These are phyloP conservation scores for Pyrochroa serraticornis DNA, from an alignment of 2,888 invertebrate species.

Conservation along the genomic window DNA sequence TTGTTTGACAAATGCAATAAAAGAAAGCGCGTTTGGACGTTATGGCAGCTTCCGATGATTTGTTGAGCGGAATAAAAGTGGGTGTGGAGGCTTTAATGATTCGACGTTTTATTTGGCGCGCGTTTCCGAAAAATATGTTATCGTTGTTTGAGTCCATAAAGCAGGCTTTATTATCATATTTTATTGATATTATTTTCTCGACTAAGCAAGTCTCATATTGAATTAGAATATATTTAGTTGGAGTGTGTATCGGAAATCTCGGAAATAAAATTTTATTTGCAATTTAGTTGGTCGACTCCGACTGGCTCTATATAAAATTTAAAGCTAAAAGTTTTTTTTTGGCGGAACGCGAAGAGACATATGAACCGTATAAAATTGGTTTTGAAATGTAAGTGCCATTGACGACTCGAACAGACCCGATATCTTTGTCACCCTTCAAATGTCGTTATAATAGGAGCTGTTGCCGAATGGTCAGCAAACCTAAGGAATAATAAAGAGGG, in stretches of 20 bases:
- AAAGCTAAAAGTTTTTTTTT: constrained; percentile 42
- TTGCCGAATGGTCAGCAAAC: constrained; percentile 53
- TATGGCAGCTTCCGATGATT: constrained; percentile 9
- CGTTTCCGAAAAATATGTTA: constrained; percentile 40
- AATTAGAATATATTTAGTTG: constrained; percentile 43
- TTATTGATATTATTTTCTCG: constrained; percentile 46
- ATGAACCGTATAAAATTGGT: constrained; percentile 57
- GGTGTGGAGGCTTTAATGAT: constrained; percentile 11
- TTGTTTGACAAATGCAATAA: constrained; percentile 36
- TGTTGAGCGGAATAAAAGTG: constrained; percentile 7
- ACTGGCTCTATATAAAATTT: constrained; percentile 46
- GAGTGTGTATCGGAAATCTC: constrained; percentile 32
- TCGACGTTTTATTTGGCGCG: constrained; percentile 9
- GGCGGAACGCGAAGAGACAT: constrained; percentile 38
- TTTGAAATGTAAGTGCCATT: constrained; percentile 54
- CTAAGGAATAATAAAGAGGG: constrained; percentile 54
- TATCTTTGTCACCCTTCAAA: constrained; percentile 56
- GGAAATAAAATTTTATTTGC: constrained; percentile 51
- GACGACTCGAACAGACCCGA: constrained; percentile 52
- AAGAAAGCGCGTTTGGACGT: constrained; percentile 5
- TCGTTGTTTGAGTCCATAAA: constrained; percentile 45
- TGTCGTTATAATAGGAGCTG: constrained; percentile 51
- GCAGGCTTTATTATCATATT: constrained; percentile 45
- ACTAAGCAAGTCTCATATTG: constrained; percentile 48
- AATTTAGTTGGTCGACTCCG: constrained; percentile 39